Conservation (phyloP, 2,888 invertebrate species). For the Mylabris sibirica region DNA sequence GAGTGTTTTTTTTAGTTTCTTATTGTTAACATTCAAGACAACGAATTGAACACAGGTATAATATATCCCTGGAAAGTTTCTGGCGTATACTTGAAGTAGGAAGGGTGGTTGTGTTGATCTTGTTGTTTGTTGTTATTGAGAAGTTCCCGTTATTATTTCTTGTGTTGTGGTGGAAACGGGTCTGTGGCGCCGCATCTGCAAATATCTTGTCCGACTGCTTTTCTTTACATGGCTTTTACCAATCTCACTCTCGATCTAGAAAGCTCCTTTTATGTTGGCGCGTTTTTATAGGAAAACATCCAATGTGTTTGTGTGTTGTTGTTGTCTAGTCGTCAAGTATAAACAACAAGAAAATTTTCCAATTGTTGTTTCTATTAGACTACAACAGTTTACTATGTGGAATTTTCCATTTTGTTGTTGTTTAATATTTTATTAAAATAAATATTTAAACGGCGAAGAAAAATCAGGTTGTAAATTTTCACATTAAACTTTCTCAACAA, state of each 20-base stretch:
- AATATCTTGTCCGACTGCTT: conserved; percentile 19
- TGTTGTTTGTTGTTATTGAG: conserved; percentile 11
- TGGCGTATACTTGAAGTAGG: neutral
- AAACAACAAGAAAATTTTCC: neutral
- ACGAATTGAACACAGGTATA: neutral
- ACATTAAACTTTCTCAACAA: conserved; percentile 7
- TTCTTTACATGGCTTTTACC: conserved; percentile 24
- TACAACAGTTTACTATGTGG: too few relatives aligned
- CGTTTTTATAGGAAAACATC: conserved; percentile 5
- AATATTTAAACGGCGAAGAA: neutral
- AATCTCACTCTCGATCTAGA: conserved; percentile 25
- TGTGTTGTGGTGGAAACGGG: conserved; percentile 18
- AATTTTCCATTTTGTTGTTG: neutral
- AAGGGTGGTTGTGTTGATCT: neutral
- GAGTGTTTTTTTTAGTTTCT: neutral
- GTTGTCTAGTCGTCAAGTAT: neutral
- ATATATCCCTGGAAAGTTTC: neutral
- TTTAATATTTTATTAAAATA: neutral
- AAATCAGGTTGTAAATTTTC: conserved; percentile 1
- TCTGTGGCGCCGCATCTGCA: conserved; percentile 31
- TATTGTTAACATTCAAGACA: neutral
- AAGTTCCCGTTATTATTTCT: conserved; percentile 25
- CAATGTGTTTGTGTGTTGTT: neutral
- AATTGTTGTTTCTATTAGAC: conserved; percentile 4
- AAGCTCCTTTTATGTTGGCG: conserved; percentile 9